A percentile compares a stretch with the other conserved stretches of the same genome.
Conservation (phyloP, 2,888 invertebrate species). For the Cotesia congregata region DNA sequence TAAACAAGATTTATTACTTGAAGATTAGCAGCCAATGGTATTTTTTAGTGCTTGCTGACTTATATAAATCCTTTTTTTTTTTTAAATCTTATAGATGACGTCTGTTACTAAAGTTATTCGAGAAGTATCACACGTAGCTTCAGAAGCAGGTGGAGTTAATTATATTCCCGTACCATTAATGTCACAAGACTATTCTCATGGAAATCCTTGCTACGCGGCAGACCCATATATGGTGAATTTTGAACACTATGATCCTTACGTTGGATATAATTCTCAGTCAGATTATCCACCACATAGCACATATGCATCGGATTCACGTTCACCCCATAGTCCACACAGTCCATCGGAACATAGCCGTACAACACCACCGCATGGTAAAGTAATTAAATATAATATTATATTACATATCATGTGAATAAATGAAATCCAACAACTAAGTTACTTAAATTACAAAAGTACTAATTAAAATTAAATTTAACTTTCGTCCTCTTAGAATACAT, state of each 20-base stretch:
- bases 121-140: constrained; percentile 75
- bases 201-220: constrained; percentile 64
- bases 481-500: constrained; percentile 71
- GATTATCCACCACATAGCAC: constrained; percentile 67
- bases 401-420: too few relatives aligned
- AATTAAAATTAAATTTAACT: not conserved
- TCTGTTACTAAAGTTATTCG: constrained; percentile 80
- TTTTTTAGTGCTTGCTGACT: too few relatives aligned
- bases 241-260: constrained; percentile 71
- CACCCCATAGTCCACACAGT: constrained; percentile 64
- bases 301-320: constrained; percentile 65
- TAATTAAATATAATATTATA: constrained; percentile 22
- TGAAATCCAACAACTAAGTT: not conserved
- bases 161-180: constrained; percentile 69
- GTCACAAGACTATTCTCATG: constrained; percentile 67
- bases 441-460: not conserved
- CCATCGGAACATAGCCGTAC: constrained; percentile 69
- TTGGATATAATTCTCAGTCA: constrained; percentile 67
- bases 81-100: constrained; percentile 73
- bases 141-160: constrained; percentile 71
- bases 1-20: not conserved
- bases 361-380: constrained; percentile 68
- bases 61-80: not conserved
- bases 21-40: too few relatives aligned
- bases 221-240: constrained; percentile 70